phyloP scores from a whole-genome alignment of 2,797 vertebrate species.

The Mus spretus region DNA sequence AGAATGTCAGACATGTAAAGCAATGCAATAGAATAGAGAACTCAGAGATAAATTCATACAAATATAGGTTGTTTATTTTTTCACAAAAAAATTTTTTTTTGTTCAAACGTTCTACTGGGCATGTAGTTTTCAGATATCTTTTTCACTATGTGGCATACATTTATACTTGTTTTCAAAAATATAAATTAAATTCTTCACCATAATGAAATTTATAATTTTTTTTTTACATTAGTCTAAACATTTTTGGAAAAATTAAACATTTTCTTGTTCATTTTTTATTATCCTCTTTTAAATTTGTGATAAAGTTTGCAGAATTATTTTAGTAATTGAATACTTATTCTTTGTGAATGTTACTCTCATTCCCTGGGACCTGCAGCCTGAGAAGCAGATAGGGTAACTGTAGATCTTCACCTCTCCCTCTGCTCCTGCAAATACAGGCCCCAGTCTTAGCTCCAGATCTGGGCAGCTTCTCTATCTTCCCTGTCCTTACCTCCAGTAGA shows the following conservation, averaged over 20 bases:
- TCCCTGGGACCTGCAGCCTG: not conserved
- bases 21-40: not conserved
- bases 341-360: not conserved
- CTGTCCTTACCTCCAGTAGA: not conserved
- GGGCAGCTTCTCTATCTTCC: not conserved
- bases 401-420: not conserved
- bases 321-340: not conserved
- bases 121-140: not conserved
- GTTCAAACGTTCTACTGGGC: not conserved
- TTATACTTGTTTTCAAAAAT: conserved; percentile 7
- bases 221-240: not conserved
- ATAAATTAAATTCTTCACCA: not conserved
- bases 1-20: not conserved
- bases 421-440: not conserved
- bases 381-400: not conserved
- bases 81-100: not conserved
- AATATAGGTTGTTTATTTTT: not conserved
- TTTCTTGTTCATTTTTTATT: not conserved
- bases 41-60: not conserved
- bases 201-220: conserved; percentile 18
- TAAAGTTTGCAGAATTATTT: not conserved
- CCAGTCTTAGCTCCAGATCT: not conserved
- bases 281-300: not conserved
- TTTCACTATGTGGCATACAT: not conserved
- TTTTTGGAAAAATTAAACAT: not conserved